Conservation (phyloP, 2,888 invertebrate genomes). For the Drosophila flavopinicola region DNA sequence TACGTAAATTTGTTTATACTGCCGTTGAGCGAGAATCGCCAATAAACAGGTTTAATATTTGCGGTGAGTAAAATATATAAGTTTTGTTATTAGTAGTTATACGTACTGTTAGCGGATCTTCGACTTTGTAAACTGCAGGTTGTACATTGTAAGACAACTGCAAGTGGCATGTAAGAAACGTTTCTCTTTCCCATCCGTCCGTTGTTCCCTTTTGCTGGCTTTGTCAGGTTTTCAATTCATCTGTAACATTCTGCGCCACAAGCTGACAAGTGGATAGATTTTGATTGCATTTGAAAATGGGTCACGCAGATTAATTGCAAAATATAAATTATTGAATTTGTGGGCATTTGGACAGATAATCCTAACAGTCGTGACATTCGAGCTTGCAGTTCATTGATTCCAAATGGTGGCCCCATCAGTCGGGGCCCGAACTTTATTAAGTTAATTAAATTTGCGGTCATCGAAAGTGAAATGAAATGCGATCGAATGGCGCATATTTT, state of each 20-base stretch:
- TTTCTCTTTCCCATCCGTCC: no score
- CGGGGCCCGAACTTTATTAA: constrained; percentile 41
- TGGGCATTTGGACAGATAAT: neutral
- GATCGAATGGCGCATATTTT: constrained; percentile 48
- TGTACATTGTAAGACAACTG: no score
- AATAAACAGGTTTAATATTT: neutral
- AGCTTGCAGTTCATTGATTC: constrained; percentile 7
- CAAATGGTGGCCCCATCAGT: neutral
- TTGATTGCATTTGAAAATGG: neutral
- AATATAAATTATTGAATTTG: neutral
- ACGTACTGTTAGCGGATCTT: no score
- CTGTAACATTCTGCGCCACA: no score
- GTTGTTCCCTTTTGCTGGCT: neutral
- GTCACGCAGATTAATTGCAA: neutral
- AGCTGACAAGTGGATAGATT: no score
- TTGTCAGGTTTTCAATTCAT: neutral
- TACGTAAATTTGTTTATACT: constrained; percentile 19
- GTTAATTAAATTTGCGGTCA: constrained; percentile 71
- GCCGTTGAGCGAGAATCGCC: neutral
- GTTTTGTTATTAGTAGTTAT: no score
- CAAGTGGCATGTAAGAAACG: no score
- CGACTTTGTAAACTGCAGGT: no score
- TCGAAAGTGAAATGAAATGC: constrained; percentile 68
- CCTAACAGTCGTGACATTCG: neutral
- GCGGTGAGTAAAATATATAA: constrained; percentile 23